Conservation (phyloP, 2,113 vertebrate species). For the Oncorhynchus mykiss region DNA sequence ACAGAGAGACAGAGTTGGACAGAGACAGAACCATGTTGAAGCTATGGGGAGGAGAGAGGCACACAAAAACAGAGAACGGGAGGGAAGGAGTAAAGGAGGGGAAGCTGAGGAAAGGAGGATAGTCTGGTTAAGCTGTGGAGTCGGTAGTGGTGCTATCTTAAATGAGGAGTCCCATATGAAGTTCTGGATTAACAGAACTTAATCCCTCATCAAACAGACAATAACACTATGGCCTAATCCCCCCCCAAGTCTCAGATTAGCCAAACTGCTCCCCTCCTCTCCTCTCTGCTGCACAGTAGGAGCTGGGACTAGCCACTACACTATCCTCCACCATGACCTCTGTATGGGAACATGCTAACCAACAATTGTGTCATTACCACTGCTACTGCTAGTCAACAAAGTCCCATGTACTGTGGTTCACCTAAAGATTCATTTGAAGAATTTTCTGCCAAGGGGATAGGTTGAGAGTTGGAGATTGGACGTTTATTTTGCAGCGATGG, state of each 20-base stretch:
- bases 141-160: conserved; percentile 72
- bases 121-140: conserved; percentile 62
- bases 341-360: conserved; percentile 56
- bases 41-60: neutral
- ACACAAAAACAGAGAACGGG: neutral
- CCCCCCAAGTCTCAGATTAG: conserved; percentile 68
- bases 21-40: neutral
- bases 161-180: conserved; percentile 79
- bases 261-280: conserved; percentile 44
- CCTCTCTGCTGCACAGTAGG: conserved; percentile 48
- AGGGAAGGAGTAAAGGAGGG: neutral
- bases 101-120: conserved; percentile 3
- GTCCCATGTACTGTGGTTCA: conserved; percentile 20
- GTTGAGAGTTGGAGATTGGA: conserved; percentile 5
- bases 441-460: too few relatives aligned
- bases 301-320: conserved; percentile 45
- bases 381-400: conserved; percentile 40
- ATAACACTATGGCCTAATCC: conserved; percentile 77
- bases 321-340: conserved; percentile 67
- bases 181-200: conserved; percentile 78
- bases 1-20: conserved; percentile 2
- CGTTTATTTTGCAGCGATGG: neutral
- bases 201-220: conserved; percentile 82
- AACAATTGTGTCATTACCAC: conserved; percentile 47
- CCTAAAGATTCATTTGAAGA: too few relatives aligned